Base-by-base conservation (phyloP, 2,797 vertebrate species). In the Poeciliopsis paucimaculata region DNA sequence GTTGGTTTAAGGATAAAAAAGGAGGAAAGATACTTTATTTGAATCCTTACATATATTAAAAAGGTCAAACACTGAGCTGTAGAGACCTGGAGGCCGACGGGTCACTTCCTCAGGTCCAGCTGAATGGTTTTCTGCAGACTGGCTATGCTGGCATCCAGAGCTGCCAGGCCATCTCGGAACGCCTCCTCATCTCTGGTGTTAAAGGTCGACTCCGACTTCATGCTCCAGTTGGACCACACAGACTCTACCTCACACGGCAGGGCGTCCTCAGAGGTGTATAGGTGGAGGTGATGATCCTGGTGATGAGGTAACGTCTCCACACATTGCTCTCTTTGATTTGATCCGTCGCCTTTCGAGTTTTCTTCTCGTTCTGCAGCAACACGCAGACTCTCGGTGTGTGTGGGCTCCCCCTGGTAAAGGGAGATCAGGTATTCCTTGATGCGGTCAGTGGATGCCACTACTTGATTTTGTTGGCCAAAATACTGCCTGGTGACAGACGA, bases 81-180 rank as follows among this genome's bases (percentile, higher is more conserved):
- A 28, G 26, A 28, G 28, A 60, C 5, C 5, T 31, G 57, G 13
- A 62, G 57, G 57, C 15, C 28, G 15, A 1, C 39, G 10, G 15
- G 1, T 97, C 86, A 96, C 64, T 94, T 93, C 84, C 92, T 96
- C 62, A 93, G 81, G 60, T 96, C 96, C 70, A 90, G 92, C 47
- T 95, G 94, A 4, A 99, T 90, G 0, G 97, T 97, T 77, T 89
- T 96, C 94, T 98, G 97, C 75, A 98, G 94, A 75, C 92, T 96
- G 66, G 96, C 96, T 34, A 99, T 99, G 85, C 97, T 97, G 53
- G 97, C 97, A 53, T 99, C 98, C 87, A 99, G 91, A 0, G 97
- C 97, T 1, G 96, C 97, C 79, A 99, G 94, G 23, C 97, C 97
- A 0, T 96, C 96, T 71, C 95, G 95, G 73, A 99, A 99, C 31